These are phyloP conservation scores for Dascyllus trimaculatus DNA, from an alignment of 2,113 vertebrate species.

Conservation along the genomic window DNA sequence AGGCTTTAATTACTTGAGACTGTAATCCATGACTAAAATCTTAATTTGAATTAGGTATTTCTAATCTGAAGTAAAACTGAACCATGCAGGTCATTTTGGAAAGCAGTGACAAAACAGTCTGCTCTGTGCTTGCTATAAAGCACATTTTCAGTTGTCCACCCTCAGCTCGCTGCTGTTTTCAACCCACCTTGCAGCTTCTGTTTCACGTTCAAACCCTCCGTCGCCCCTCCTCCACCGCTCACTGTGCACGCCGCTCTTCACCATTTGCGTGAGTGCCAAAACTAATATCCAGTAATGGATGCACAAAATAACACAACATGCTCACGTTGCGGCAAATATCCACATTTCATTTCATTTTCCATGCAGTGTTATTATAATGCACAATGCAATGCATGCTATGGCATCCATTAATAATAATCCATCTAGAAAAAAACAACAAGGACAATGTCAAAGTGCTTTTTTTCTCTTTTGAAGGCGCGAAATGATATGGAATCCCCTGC, in stretches of 20 bases:
- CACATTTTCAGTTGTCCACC: too few species aligned
- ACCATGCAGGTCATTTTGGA: too few species aligned
- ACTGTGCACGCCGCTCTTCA: not conserved
- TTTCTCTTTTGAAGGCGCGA: not conserved
- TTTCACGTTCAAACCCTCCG: not conserved
- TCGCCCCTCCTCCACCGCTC: not conserved
- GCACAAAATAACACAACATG: not conserved
- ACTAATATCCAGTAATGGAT: slow-evolving; percentile 9
- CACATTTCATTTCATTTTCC: not conserved
- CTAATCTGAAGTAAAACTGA: too few species aligned
- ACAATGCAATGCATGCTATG: not conserved
- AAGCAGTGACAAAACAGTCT: too few species aligned
- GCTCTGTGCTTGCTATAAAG: too few species aligned
- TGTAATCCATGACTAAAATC: too few species aligned
- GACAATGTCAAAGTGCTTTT: not conserved
- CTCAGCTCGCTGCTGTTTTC: not conserved
- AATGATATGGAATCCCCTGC: not conserved
- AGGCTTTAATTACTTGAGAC: too few species aligned
- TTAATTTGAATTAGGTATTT: too few species aligned
- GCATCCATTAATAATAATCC: not conserved
- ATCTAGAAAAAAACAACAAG: not conserved
- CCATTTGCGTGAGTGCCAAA: not conserved
- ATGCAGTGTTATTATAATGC: not conserved
- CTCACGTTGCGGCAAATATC: not conserved
- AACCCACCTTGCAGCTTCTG: not conserved